Evolutionary conservation across 2,888 invertebrate genomes (phyloP), one percentile per base, ranked within the genome.

Genomic region (Itoplectis maculator): DNA sequence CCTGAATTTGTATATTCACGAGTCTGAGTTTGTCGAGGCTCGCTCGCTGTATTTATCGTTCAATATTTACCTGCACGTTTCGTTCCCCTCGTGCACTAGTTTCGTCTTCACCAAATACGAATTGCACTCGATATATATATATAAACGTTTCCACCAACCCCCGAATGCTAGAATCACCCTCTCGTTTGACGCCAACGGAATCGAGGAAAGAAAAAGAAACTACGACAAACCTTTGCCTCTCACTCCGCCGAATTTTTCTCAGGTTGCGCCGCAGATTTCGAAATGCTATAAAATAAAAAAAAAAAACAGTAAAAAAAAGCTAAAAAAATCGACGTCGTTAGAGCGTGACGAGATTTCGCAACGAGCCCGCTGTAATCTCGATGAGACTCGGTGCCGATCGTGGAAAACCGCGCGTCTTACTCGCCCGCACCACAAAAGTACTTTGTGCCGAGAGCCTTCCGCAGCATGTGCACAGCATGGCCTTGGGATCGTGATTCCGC

Each of bases 401-500:
- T n/a, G n/a, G n/a, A n/a, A 49, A 70, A 35, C 40, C 49, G 68
- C 49, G 83, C 84, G 86, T 85, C 86, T 84, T 81, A 59, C 29
- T 49, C 29, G 29, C 29, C 3, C 29, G 29, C 29, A 29, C 35
- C 47, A 54, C 37, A 51, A 37, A 56, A 37, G 42, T 45, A n/a
- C 20, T 45, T 42, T 72, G 68, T 54, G 59, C 72, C 47, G 37
- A 79, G 84, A 86, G 87, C 87, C n/a, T n/a, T n/a, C n/a, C 87
- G 88, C 86, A 87, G 91, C 91, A 91, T 91, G 90, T 89, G 90
- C 89, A 89, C 89, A 90, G 91, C 90, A 90, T 91, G 91, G 88
- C 89, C 87, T 87, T 85, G 85, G 80, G 45, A 79, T 85, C 45
- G 75, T 51, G 47, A 72, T 76, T 79, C 68, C 61, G 54, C 63